A percentile compares a stretch with the other conserved stretches of the same genome.
Conservation (phyloP, 2,888 invertebrate species). For the Troides aeacus region DNA sequence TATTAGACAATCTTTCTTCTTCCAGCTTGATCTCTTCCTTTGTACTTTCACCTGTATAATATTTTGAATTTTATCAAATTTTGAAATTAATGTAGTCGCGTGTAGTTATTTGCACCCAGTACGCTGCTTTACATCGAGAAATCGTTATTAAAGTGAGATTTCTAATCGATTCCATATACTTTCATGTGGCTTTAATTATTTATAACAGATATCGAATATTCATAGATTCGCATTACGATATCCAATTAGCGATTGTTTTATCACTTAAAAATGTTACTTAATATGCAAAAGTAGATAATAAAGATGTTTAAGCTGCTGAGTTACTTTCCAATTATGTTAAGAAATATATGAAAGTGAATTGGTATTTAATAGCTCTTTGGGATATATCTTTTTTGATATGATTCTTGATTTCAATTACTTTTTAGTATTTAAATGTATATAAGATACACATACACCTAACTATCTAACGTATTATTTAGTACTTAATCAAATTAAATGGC, state of each 20-base stretch:
- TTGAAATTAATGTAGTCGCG: conserved; percentile 6
- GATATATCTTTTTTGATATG: no score
- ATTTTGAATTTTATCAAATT: neutral
- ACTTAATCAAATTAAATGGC: no score
- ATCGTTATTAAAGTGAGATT: conserved; percentile 23
- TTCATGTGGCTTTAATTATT: conserved; percentile 26
- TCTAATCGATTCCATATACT: conserved; percentile 27
- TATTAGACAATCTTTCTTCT: no score
- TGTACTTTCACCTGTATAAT: neutral
- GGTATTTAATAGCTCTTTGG: neutral
- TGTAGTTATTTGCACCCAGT: conserved; percentile 7
- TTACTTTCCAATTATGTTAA: neutral
- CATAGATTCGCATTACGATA: conserved; percentile 2
- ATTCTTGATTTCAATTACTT: neutral
- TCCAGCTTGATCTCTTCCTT: no score
- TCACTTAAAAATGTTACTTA: conserved; percentile 2
- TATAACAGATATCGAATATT: conserved; percentile 21
- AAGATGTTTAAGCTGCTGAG: neutral
- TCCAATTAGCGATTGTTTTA: neutral
- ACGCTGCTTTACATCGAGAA: conserved; percentile 23
- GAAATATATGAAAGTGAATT: neutral
- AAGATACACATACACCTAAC: no score
- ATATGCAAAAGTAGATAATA: neutral
- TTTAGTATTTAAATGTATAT: neutral
- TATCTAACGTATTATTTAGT: no score